phyloP scores from a whole-genome alignment of 2,113 vertebrate species.

The Microtus pennsylvanicus region DNA sequence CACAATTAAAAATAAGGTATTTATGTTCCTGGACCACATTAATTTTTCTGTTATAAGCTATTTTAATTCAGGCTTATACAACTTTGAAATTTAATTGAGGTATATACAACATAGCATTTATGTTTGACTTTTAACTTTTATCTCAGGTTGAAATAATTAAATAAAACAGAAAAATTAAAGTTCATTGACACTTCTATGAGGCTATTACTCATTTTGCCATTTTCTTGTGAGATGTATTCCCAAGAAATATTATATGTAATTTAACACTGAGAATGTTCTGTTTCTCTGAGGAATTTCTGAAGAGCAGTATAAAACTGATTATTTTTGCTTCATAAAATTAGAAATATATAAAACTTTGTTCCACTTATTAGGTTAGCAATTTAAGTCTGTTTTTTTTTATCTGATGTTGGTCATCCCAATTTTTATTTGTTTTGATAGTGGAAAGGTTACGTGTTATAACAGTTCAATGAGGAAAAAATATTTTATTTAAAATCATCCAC shows the following conservation, averaged over 20 bases:
- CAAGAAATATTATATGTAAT: conserved; percentile 11
- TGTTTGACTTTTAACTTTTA: conserved; percentile 6
- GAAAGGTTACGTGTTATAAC: background rate
- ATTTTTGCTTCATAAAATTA: background rate
- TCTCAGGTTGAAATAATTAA: background rate
- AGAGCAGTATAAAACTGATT: background rate
- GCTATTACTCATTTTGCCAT: background rate
- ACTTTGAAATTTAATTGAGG: background rate
- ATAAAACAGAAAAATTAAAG: background rate
- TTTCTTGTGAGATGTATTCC: background rate
- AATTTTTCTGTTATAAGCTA: background rate
- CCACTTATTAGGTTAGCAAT: background rate
- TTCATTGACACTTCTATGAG: conserved; percentile 16
- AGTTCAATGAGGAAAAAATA: background rate
- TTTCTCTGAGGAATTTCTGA: conserved; percentile 1
- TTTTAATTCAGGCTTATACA: background rate
- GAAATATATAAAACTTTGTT: background rate
- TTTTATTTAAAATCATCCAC: background rate
- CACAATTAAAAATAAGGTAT: background rate
- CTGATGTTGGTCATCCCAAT: background rate
- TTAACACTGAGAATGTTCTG: background rate
- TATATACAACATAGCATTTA: background rate
- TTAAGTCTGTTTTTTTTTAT: background rate
- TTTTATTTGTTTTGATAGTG: background rate
- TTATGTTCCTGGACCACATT: background rate